phyloP scores from a whole-genome alignment of 2,797 vertebrate species.

The Glossophaga mutica region DNA sequence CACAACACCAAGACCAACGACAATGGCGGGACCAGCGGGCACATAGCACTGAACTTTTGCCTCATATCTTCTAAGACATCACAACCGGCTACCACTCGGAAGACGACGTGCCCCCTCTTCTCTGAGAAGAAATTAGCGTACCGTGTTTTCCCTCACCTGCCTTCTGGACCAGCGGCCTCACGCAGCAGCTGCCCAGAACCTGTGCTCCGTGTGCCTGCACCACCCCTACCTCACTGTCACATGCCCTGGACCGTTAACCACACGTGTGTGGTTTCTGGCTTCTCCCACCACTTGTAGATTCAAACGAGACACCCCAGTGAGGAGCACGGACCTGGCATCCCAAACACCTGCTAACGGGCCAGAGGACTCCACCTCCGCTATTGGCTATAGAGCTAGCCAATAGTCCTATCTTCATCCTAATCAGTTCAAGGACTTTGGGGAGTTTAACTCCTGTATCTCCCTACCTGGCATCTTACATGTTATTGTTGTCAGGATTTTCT shows the following conservation, averaged over 20 bases:
- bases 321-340: not conserved
- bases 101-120: not conserved
- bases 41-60: not conserved
- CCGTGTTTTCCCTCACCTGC: not conserved
- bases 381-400: not conserved
- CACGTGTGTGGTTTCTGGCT: not conserved
- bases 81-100: not conserved
- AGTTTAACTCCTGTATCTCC: not conserved
- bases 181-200: not conserved
- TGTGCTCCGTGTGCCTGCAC: not conserved
- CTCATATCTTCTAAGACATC: not conserved
- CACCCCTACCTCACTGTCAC: not conserved
- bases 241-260: not conserved
- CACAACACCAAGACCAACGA: too few relatives aligned
- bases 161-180: not conserved
- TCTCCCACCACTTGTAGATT: not conserved
- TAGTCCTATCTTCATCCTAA: not conserved
- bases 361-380: not conserved
- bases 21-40: not conserved
- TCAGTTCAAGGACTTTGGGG: not conserved
- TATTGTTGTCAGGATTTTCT: not conserved
- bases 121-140: not conserved
- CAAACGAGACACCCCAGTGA: not conserved
- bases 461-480: not conserved
- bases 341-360: not conserved